Percentiles rank a stretch among this genome's conserved stretches.
Evolutionary conservation across 2,113 vertebrate genomes (phyloP).

Genomic region (Myotis yumanensis): DNA sequence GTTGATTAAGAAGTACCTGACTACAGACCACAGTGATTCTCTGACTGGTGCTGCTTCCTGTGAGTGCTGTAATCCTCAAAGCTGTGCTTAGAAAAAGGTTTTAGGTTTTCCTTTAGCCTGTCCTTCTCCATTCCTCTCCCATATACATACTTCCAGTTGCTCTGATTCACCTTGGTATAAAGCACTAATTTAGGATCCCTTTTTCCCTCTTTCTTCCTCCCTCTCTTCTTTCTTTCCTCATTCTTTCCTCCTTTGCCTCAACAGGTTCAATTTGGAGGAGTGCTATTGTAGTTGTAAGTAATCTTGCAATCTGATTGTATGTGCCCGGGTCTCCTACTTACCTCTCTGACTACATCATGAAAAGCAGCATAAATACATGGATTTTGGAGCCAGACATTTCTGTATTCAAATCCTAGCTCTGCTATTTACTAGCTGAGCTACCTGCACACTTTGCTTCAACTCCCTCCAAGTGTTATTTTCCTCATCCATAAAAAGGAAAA

Average conservation of each 20-base stretch:
- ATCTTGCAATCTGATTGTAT: not conserved
- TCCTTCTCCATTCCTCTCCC: not conserved
- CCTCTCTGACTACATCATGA: not conserved
- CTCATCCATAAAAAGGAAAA: not conserved
- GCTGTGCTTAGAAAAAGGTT: not conserved
- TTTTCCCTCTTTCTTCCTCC: not conserved
- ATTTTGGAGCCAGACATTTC: not conserved
- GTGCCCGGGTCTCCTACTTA: not conserved
- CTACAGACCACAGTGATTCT: not conserved
- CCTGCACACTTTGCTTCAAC: not conserved
- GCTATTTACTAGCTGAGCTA: not conserved
- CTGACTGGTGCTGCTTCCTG: not conserved
- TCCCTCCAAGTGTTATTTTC: not conserved
- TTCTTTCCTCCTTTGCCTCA: not conserved
- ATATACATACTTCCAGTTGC: not conserved
- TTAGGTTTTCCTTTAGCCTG: not conserved
- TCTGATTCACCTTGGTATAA: not conserved
- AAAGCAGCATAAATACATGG: not conserved
- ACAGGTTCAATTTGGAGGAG: not conserved
- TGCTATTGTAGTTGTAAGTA: not conserved
- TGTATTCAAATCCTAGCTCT: not conserved
- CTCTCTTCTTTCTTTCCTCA: not conserved
- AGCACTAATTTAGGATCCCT: not conserved
- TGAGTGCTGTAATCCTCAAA: not conserved
- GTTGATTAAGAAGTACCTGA: not conserved